Base-by-base conservation (phyloP, 2,888 invertebrate genomes). In the Tenthredo mesomela region DNA sequence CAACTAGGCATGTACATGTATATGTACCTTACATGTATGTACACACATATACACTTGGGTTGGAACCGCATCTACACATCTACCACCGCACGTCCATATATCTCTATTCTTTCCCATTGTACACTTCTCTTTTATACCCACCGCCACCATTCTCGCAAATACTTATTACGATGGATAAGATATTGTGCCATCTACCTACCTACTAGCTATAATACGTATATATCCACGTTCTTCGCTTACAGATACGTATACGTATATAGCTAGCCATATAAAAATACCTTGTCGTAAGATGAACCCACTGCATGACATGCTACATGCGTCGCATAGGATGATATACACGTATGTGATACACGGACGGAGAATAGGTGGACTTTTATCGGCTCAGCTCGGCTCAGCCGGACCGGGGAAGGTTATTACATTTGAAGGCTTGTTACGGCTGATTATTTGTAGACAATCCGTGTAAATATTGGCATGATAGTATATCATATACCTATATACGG, bases 401-500 rank as follows among this genome's bases (percentile, higher is more conserved):
- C 82, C 43, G 47, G n/a, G 33, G 2, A 40, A 25, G 18, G 18
- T 87, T 88, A 89, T 88, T 88, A 88, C 86, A 82, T 88, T 47
- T 50, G 82, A 67, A 70, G 70, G 82, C 70, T 82, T 82, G 82
- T 82, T 82, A 82, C 43, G 43, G 67, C 54, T 82, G 82, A 82
- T 82, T 82, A 82, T 82, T 67, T 82, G 82, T 54, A 61, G 84
- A 84, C 73, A 75, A 77, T 65, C 58, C 82, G 85, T 85, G 85
- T 85, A 86, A 86, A 87, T 87, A 87, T 87, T 86, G 86, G 85
- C 71, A 84, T 85, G 85, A 87, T 85, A 86, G 40, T 43, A 73
- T 33, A 33, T 18, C 15, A 54, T 54, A 54, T 54, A 54, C 21
- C 40, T 50, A 25, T 85, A 84, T 86, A 87, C 88, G 85, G 88